Conservation (phyloP, 2,797 vertebrate genomes). For the Mormyrops boulengeri region DNA sequence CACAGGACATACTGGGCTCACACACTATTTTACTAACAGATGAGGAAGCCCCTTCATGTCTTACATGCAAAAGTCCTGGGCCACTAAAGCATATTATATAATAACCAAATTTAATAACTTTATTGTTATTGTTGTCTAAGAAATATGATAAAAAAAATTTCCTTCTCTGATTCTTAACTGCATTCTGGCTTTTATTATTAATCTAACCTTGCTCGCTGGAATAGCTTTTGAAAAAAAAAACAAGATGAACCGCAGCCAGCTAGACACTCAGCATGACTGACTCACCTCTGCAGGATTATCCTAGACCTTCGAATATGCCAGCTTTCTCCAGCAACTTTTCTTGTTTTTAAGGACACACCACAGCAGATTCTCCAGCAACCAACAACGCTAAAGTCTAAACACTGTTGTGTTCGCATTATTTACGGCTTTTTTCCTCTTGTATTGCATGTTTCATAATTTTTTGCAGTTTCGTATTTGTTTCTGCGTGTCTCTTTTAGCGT, state of each 20-base stretch:
- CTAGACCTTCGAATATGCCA: not conserved
- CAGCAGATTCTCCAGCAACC: not conserved
- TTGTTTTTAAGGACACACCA: not conserved
- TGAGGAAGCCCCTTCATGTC: not conserved
- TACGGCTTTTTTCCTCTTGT: not conserved
- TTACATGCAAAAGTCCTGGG: not conserved
- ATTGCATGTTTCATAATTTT: not conserved
- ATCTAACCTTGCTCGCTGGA: not conserved
- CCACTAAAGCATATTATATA: not conserved
- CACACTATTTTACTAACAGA: not conserved
- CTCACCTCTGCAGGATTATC: not conserved
- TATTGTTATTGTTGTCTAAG: not conserved
- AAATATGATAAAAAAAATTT: not conserved
- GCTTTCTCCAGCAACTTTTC: not conserved
- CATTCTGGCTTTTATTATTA: not conserved
- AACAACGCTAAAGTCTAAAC: not conserved
- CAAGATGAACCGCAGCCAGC: not conserved
- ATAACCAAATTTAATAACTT: not conserved
- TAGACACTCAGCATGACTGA: not conserved
- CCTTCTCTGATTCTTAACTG: not conserved
- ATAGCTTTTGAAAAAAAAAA: not conserved
- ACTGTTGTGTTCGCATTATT: not conserved
- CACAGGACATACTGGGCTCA: no score
- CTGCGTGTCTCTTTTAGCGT: not conserved
- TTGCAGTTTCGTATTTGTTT: not conserved